These are phyloP conservation scores for Anastrepha obliqua DNA, from an alignment of 1,140 invertebrate genomes.

Conservation along the genomic window DNA sequence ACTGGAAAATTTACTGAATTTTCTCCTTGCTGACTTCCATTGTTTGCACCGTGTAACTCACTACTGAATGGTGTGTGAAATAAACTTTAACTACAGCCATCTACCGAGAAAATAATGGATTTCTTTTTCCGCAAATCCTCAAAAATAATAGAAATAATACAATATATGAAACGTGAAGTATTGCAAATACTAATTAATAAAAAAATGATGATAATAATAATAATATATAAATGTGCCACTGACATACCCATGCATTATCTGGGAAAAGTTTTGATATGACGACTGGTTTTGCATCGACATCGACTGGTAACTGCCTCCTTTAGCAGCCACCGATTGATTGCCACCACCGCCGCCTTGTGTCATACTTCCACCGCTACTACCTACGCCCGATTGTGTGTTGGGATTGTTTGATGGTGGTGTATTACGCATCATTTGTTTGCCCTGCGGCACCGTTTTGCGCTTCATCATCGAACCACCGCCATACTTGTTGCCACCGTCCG, in stretches of 20 bases:
- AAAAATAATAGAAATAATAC: too few relatives aligned
- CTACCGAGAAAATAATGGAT: too few relatives aligned
- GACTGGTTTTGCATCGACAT: slow-evolving; percentile 68
- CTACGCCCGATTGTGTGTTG: slow-evolving; percentile 49
- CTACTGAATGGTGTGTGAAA: too few relatives aligned
- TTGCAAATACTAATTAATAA: too few relatives aligned
- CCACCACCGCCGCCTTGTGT: slow-evolving; percentile 53
- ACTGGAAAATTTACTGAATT: too few relatives aligned
- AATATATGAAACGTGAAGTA: too few relatives aligned
- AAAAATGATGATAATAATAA: too few relatives aligned
- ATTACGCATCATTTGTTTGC: slow-evolving; percentile 68
- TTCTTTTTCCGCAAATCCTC: too few relatives aligned
- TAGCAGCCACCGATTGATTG: slow-evolving; percentile 49
- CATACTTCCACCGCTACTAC: slow-evolving; percentile 24
- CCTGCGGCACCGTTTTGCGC: slow-evolving; percentile 66
- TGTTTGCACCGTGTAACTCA: too few relatives aligned
- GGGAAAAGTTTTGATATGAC: slow-evolving; percentile 68
- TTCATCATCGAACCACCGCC: slow-evolving; percentile 68
- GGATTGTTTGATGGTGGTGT: slow-evolving; percentile 59
- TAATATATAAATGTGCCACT: not conserved
- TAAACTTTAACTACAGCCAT: too few relatives aligned
- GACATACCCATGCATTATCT: slow-evolving; percentile 66
- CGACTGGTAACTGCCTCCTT: slow-evolving; percentile 65
- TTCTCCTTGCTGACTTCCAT: too few relatives aligned
- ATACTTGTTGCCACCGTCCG: slow-evolving; percentile 66